Evolutionary conservation across 2,113 vertebrate genomes (phyloP).

Genomic region (Oreochromis niloticus): DNA sequence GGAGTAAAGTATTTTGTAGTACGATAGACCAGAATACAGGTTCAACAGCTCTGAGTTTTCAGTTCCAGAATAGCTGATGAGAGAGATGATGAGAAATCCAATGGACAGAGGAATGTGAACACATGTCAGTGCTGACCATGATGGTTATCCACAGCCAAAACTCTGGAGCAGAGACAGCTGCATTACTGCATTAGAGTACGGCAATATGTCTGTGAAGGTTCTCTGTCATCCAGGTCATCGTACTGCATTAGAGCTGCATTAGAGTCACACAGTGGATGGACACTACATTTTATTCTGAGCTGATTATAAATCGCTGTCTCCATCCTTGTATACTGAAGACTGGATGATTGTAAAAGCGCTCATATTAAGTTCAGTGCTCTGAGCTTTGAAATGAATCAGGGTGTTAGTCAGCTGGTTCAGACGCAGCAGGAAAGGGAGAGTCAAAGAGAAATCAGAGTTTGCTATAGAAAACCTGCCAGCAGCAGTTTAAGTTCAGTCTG

Average conservation of each 20-base stretch:
- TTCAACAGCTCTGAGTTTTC: neutral
- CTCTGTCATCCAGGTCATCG: neutral
- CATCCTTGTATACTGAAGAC: neutral
- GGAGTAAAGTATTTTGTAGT: neutral
- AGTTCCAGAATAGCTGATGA: neutral
- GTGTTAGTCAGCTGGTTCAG: neutral
- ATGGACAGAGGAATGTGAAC: neutral
- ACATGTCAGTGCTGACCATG: neutral
- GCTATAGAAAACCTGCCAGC: neutral
- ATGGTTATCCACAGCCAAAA: neutral
- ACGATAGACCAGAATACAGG: neutral
- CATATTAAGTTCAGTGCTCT: neutral
- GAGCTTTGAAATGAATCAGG: neutral
- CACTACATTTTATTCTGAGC: neutral
- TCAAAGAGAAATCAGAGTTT: neutral
- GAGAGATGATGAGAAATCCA: neutral
- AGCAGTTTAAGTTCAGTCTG: neutral
- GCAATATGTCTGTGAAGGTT: neutral
- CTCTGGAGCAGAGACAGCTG: neutral
- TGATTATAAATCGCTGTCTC: neutral
- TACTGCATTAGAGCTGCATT: neutral
- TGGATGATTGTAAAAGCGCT: neutral
- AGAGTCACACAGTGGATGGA: neutral
- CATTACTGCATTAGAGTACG: neutral
- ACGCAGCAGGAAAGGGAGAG: neutral